Evolutionary conservation across 2,888 invertebrate species (phyloP), one percentile per base, ranked within the genome.

Genomic region (Netelia melanura): DNA sequence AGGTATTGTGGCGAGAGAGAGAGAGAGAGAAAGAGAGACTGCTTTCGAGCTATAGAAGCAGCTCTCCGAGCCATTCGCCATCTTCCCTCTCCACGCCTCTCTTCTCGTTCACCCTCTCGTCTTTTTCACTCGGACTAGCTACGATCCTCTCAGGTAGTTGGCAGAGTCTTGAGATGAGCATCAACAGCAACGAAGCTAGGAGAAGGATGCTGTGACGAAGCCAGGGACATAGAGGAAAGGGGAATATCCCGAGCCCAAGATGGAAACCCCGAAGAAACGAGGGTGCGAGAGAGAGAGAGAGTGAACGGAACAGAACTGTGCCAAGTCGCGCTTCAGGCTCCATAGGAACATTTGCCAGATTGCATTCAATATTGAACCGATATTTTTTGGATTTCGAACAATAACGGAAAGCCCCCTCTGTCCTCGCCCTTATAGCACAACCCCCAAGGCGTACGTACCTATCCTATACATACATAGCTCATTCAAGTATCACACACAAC

Each of bases 381-480:
- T 91, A 92, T 91, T 92, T 90, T 91, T 92, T 92, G 91, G 91
- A 92, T 92, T 91, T 90, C 87, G 88, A 88, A 92, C 92, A 91
- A 92, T 92, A 84, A 80, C 83, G 79, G 25, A 74, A 83, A 82
- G 23, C 64, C 56, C 43, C 77, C 84, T 81, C 71, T 48, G 30
- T 68, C 43, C 81, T 58, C 56, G 30, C 72, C 76, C 71, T 43
- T 64, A 6, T 68, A 77, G 48, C 25, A 75, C 21, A 48, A 64
- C 58, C 67, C 80, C 56, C 30, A 44, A 70, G 52, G 62, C 56
- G 64, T 10, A n/a, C 64, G 56, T 58, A 21, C 10, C 44, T 70
- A 65, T 56, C 23, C 54, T 77, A 65, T 54, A 64, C 56, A 64
- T 52, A 71, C 70, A 75, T 65, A 75, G 62, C 75, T 72, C 54